phyloP scores from a whole-genome alignment of 1,140 invertebrate species.

The Colletes latitarsis region DNA sequence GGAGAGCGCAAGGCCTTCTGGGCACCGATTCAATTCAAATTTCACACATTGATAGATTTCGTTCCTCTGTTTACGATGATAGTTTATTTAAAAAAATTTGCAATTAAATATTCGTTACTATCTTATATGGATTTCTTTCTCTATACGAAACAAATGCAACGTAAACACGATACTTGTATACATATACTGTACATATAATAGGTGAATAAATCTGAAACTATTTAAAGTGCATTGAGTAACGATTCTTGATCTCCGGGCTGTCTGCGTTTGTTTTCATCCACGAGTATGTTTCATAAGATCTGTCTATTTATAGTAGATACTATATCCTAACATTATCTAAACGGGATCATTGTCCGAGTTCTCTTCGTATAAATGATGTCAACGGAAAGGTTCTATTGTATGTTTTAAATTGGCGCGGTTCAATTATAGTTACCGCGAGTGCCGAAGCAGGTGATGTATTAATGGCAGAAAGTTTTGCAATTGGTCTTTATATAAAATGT shows the following conservation, averaged over 20 bases:
- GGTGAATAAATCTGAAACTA: constrained; percentile 11
- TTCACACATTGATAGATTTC: too few species aligned
- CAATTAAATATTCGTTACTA: too few species aligned
- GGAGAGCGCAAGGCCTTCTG: too few species aligned
- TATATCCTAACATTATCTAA: constrained; percentile 47
- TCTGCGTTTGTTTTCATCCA: constrained; percentile 30
- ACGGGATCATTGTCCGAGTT: constrained; percentile 65
- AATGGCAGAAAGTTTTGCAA: constrained; percentile 50
- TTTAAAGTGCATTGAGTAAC: neutral
- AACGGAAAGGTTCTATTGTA: constrained; percentile 19
- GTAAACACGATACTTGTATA: neutral
- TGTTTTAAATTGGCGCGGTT: constrained; percentile 49
- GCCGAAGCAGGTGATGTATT: constrained; percentile 43
- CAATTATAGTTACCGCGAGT: constrained; percentile 39
- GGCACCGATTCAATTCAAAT: too few species aligned
- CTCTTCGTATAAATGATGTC: constrained; percentile 45
- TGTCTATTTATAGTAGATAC: constrained; percentile 34
- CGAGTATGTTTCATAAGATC: constrained; percentile 44
- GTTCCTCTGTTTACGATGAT: too few species aligned
- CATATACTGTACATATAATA: neutral
- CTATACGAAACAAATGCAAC: too few species aligned
- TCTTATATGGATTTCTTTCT: too few species aligned
- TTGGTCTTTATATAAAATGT: constrained; percentile 55
- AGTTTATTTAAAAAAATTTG: too few species aligned
- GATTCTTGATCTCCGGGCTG: neutral